These are phyloP conservation scores for Heterodera schachtii DNA, from an alignment of 1,140 invertebrate genomes.

Conservation along the genomic window DNA sequence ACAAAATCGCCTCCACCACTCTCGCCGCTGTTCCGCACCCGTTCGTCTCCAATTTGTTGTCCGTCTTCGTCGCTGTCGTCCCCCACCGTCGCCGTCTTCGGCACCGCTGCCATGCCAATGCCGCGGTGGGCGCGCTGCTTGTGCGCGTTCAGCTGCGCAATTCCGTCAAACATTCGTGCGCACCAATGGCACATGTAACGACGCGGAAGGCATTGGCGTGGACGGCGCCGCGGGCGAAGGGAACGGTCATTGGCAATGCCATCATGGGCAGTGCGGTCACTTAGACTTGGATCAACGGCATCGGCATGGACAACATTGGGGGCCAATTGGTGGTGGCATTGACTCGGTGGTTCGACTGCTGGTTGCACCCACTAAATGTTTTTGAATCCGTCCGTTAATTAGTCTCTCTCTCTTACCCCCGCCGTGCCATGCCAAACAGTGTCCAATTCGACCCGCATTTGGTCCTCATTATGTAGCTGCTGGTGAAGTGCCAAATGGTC, in stretches of 20 bases:
- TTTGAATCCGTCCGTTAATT: no score
- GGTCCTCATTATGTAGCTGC: background rate
- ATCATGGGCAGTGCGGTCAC: no score
- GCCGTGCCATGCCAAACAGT: no score
- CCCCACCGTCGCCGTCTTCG: background rate
- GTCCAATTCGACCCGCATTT: no score
- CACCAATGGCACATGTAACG: slow-evolving; percentile 20
- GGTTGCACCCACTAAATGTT: no score
- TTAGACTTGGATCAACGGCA: no score
- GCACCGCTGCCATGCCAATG: background rate
- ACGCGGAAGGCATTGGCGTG: background rate
- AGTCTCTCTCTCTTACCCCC: no score
- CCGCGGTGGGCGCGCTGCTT: background rate
- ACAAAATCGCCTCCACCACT: background rate
- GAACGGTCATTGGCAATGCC: no score
- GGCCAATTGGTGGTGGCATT: background rate
- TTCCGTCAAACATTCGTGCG: background rate
- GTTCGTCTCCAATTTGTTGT: no score
- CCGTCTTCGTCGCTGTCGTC: background rate
- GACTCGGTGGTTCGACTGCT: no score
- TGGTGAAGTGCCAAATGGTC: background rate
- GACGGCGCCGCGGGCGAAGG: no score
- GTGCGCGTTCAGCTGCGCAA: slow-evolving; percentile 5
- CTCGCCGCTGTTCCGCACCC: background rate
- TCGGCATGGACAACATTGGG: background rate